These are phyloP conservation scores for Coranthus polyacanthus DNA, from an alignment of 2,797 vertebrate genomes.

Conservation along the genomic window DNA sequence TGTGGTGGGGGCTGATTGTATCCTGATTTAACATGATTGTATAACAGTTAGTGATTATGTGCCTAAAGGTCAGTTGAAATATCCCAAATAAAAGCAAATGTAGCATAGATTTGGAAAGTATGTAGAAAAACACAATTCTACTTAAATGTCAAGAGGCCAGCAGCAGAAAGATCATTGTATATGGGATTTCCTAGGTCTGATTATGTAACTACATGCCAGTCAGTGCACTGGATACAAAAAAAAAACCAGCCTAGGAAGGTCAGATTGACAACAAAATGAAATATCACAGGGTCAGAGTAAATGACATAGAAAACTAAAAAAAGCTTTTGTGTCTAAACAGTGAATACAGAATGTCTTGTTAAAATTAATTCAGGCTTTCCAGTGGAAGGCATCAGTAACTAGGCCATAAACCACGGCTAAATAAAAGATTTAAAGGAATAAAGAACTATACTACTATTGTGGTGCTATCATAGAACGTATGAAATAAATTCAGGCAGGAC, in stretches of 20 bases:
- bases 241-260: neutral
- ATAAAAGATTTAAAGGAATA: too few species aligned
- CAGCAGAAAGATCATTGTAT: neutral
- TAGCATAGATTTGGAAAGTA: neutral
- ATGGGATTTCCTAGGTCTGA: neutral
- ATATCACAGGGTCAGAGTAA: slow-evolving; percentile 3
- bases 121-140: neutral
- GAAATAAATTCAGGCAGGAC: too few species aligned
- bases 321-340: slow-evolving; percentile 4
- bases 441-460: too few species aligned
- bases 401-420: too few species aligned
- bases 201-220: neutral
- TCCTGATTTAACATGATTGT: slow-evolving; percentile 14
- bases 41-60: neutral
- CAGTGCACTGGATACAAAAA: neutral
- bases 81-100: neutral
- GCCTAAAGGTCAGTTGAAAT: slow-evolving; percentile 9
- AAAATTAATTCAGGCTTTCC: neutral
- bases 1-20: slow-evolving; percentile 34
- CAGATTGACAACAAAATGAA: neutral
- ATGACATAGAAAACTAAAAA: slow-evolving; percentile 1
- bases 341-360: neutral
- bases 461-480: too few species aligned
- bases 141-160: neutral
- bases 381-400: too few species aligned